Base-by-base conservation (phyloP, 2,888 invertebrate genomes). In the Anagyrus pseudococci region DNA sequence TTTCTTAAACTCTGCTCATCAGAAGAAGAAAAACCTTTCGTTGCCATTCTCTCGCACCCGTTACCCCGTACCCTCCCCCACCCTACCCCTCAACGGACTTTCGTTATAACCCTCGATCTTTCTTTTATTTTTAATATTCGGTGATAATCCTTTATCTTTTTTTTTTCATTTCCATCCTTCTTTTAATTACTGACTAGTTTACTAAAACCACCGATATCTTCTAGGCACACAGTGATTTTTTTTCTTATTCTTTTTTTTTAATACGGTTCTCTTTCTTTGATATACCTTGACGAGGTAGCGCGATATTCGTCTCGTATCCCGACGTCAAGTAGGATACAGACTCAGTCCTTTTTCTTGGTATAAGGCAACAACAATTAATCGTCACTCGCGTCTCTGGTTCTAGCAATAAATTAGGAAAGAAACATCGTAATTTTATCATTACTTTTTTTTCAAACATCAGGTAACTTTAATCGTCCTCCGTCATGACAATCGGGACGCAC, bases 181-280 rank as follows among this genome's bases (percentile, higher is more conserved):
- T 43, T 56, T n/a, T n/a, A n/a, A n/a, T n/a, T 59, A 59, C 58
- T 66, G 66, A 66, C 66, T 66, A 66, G 66, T 63, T 66, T 63
- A 55, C 63, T 55, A 60, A 60, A 60, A 66, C 60, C 61, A 61
- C 60, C 63, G 55, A 61, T 61, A 48, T 63, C 49, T 60, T 56
- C 54, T 56, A 66, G 66, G 66, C 66, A 66, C 66, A 55, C 53
- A 44, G 63, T 66, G 58, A 61, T 62, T 57, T 37, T 53, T 23
- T 20, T 47, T 22, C 50, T 23, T 26, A 49, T 52, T 23, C n/a
- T 47, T 41, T 23, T 29, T 20, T 13, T 23, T 55, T 46, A 25
- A 13, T 47, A 52, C 20, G 26, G 29, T 22, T 47, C 13, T 25
- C n/a, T 41, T 23, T 48, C 37, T 58, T 29, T 20, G 20, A 37